phyloP scores from a whole-genome alignment of 2,888 invertebrate genomes.

The Plemyria rubiginata region DNA sequence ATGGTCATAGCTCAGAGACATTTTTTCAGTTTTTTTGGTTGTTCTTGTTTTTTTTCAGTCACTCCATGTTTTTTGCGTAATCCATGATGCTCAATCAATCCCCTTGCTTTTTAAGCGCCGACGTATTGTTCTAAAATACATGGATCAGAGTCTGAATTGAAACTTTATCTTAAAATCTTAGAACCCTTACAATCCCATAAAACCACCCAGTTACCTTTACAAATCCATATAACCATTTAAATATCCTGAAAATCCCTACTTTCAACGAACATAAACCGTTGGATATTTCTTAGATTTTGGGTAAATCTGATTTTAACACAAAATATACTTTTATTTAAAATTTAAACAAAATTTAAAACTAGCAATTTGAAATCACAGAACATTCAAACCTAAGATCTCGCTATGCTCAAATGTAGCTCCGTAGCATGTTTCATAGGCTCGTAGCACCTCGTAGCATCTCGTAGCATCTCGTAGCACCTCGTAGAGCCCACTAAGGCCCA shows the following conservation, averaged over 20 bases:
- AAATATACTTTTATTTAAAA: not conserved
- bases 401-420: not conserved
- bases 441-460: slow-evolving; percentile 16
- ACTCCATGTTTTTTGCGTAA: too few species aligned
- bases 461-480: slow-evolving; percentile 14
- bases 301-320: not conserved
- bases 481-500: slow-evolving; percentile 17
- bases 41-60: too few species aligned
- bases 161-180: not conserved
- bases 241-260: not conserved
- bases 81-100: too few species aligned
- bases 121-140: too few species aligned
- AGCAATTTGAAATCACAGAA: too few species aligned
- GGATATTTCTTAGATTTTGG: not conserved
- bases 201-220: not conserved
- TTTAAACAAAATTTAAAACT: too few species aligned
- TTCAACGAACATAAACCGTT: not conserved
- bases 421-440: slow-evolving; percentile 10
- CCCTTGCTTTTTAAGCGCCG: too few species aligned
- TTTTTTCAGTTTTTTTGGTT: too few species aligned
- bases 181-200: slow-evolving; percentile 1
- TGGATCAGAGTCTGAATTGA: not conserved
- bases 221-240: not conserved
- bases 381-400: too few species aligned
- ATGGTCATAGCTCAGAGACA: too few species aligned